Conservation (phyloP, 2,113 vertebrate species). For the Amblyornis subalaris region DNA sequence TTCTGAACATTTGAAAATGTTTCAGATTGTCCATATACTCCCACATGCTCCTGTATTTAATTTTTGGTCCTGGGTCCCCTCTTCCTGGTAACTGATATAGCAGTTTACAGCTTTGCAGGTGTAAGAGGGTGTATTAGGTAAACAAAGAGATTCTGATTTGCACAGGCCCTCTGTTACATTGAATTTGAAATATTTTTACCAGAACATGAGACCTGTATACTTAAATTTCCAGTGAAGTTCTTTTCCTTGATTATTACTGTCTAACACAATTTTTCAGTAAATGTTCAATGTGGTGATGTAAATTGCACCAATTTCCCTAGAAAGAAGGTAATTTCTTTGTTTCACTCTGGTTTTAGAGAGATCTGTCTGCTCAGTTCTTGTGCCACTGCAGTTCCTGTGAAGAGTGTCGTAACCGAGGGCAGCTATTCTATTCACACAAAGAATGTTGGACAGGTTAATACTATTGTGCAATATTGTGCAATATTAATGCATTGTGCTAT, state of each 20-base stretch:
- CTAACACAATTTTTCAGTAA: neutral
- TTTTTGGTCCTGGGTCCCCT: neutral
- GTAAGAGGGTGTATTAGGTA: neutral
- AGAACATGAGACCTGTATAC: neutral
- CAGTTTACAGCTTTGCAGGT: neutral
- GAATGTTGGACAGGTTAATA: neutral
- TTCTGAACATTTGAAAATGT: neutral
- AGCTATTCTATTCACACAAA: neutral
- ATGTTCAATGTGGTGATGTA: neutral
- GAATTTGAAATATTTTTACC: neutral
- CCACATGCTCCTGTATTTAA: neutral
- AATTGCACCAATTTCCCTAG: neutral
- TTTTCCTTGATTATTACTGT: neutral
- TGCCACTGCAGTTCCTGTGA: neutral
- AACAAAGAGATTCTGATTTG: neutral
- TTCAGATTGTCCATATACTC: neutral
- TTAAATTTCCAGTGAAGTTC: neutral
- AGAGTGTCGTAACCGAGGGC: neutral
- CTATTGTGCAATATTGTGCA: neutral
- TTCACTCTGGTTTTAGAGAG: neutral
- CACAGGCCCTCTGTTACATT: neutral
- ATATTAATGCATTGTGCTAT: neutral
- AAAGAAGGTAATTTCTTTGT: neutral
- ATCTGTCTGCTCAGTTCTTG: neutral
- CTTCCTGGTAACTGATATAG: neutral